Evolutionary conservation across 1,140 invertebrate species (phyloP).

Genomic region (Trichogramma pretiosum): DNA sequence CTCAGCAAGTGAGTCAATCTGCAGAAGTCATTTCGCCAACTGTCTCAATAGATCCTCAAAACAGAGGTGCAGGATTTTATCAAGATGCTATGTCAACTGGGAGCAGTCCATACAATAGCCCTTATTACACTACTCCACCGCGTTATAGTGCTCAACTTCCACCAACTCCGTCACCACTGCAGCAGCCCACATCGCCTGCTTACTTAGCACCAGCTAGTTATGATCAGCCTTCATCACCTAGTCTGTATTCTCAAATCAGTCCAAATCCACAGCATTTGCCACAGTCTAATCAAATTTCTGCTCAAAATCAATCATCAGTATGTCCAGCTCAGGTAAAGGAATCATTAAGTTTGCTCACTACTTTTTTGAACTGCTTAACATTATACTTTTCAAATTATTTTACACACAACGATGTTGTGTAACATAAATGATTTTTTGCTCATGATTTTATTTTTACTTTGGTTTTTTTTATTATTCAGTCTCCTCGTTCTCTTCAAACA

Average conservation of each 20-base stretch:
- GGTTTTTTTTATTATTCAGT: no score
- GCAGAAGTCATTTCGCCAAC: slow-evolving; percentile 21
- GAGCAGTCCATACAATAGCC: slow-evolving; percentile 43
- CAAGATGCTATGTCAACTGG: slow-evolving; percentile 40
- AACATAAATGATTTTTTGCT: background rate
- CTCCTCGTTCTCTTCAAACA: slow-evolving; percentile 19
- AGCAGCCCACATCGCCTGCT: slow-evolving; percentile 39
- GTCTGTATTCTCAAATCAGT: slow-evolving; percentile 27
- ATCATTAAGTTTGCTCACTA: no score
- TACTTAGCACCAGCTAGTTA: slow-evolving; percentile 36
- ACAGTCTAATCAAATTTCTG: no score
- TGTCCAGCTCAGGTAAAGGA: slow-evolving; percentile 27
- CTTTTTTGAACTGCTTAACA: no score
- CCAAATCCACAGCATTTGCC: slow-evolving; percentile 27
- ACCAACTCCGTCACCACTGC: slow-evolving; percentile 41
- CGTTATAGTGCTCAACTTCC: slow-evolving; percentile 41
- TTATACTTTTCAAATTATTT: no score
- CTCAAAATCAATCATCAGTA: slow-evolving; percentile 24
- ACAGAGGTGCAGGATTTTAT: slow-evolving; percentile 41
- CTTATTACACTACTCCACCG: slow-evolving; percentile 41
- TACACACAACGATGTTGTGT: background rate
- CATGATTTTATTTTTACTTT: no score
- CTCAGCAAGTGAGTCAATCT: slow-evolving; percentile 36
- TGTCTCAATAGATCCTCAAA: slow-evolving; percentile 30
- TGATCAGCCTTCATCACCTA: slow-evolving; percentile 22